Base-by-base conservation (phyloP, 2,888 invertebrate species). In the Quadroppia sp. region DNA sequence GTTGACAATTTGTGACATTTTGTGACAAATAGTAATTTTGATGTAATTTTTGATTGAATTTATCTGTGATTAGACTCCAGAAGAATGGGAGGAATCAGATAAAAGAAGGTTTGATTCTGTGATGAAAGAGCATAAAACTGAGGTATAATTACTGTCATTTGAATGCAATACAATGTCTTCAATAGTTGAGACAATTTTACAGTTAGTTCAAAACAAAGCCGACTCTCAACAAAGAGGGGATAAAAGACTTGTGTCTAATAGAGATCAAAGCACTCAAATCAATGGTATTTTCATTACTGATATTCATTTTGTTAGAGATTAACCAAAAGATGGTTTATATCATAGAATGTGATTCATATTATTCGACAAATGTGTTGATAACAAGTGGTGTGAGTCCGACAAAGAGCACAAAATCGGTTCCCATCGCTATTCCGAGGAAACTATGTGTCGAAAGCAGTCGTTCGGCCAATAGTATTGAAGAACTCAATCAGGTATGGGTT, bases 391-490 rank as follows among this genome's bases (percentile, higher is more conserved):
- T 40, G 42, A 67, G 67, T 42, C 36, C 67, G 3, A 80, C 80
- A 1, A 56, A 56, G 17, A 28, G 56, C 67, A 75, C 74, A 59
- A 76, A 74, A 75, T 83, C 84, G 78, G 85, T 85, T 82, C 85
- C 86, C 76, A 85, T 85, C 79, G 85, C 86, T 75, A 85, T 87
- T 75, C 81, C 81, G 78, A 50, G 25, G 17, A 71, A 71, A 48
- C 45, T 71, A 25, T 32, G n/a, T 9, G 25, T 71, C 30, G 61
- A 78, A 36, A 73, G n/a, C 28, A 70, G 61, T 36, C 89, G 89
- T 74, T 90, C 91, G 81, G 86, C 91, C 73, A 91, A 89, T 77
- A 92, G 92, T 59, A 90, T 91, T 17, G 92, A 93, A 83, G 92
- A 91, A 28, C 86, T 92, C 25, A 92, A 92, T 83, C 91, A 90